These are phyloP conservation scores for Mormyrus proboscirostris DNA, from an alignment of 2,797 vertebrate genomes.

Conservation along the genomic window DNA sequence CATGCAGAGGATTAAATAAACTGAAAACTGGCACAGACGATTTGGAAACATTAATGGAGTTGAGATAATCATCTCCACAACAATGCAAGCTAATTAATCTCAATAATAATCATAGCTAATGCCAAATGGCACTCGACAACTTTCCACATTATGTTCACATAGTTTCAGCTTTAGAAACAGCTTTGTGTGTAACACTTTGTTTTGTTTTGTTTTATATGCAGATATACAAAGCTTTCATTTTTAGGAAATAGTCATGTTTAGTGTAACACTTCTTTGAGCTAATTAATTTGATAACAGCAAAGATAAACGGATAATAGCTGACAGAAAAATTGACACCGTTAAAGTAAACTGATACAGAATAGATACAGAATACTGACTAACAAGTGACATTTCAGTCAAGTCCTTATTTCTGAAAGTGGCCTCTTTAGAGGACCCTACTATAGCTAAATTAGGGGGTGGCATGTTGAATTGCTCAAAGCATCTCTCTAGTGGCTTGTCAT, in stretches of 20 bases:
- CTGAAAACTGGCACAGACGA: background rate
- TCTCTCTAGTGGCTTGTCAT: background rate
- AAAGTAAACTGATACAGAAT: background rate
- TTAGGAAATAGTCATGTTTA: background rate
- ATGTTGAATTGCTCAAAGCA: background rate
- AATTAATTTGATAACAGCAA: background rate
- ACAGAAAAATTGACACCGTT: background rate
- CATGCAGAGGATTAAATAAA: background rate
- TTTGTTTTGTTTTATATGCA: background rate
- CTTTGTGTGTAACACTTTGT: background rate
- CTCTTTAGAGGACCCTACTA: background rate
- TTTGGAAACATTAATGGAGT: slow-evolving; percentile 4
- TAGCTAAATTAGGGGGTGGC: background rate
- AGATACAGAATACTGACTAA: background rate
- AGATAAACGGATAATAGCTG: background rate
- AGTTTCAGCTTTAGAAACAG: background rate
- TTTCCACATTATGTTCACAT: background rate
- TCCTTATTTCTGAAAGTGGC: background rate
- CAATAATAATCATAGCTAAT: background rate
- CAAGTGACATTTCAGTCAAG: background rate
- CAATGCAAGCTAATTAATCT: slow-evolving; percentile 5
- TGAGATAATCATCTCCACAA: slow-evolving; percentile 7
- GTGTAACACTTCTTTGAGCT: background rate
- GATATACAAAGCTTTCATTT: background rate
- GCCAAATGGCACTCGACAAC: background rate